A percentile compares a stretch with the other conserved stretches of the same genome.
phyloP scores from a whole-genome alignment of 2,797 vertebrate genomes.

The Sciaenops ocellatus region DNA sequence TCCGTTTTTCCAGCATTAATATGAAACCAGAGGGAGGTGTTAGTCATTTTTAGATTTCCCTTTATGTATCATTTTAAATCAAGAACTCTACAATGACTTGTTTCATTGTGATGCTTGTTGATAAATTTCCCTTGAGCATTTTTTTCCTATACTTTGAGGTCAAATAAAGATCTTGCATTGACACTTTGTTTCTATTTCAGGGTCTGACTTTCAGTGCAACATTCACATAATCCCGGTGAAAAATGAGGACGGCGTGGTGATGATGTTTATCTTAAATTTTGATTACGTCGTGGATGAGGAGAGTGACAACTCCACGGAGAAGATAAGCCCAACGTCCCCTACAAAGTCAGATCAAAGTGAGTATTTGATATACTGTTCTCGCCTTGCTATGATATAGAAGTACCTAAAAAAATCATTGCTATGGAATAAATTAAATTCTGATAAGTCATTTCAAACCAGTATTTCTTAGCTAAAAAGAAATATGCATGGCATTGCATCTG shows the following conservation, averaged over 20 bases:
- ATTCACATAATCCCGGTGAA: constrained; percentile 98
- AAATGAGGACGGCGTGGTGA: constrained; percentile 97
- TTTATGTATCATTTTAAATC: constrained; percentile 24
- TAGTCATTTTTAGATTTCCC: constrained; percentile 16
- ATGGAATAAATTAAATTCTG: not conserved
- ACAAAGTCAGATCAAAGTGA: constrained; percentile 95
- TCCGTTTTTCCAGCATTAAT: constrained; percentile 36
- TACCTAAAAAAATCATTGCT: not conserved
- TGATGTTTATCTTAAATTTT: constrained; percentile 99
- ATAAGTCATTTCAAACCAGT: not conserved
- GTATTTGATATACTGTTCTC: constrained; percentile 67
- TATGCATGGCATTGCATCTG: constrained; percentile 1
- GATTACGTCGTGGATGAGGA: constrained; percentile 92
- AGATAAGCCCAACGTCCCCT: constrained; percentile 91
- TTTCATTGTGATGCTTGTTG: not conserved
- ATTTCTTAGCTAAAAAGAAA: not conserved
- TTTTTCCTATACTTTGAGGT: not conserved
- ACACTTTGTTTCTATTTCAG: constrained; percentile 79
- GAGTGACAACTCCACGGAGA: constrained; percentile 90
- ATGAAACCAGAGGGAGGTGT: constrained; percentile 43
- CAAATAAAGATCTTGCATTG: constrained; percentile 6
- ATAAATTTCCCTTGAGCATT: not conserved
- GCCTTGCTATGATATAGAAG: not conserved
- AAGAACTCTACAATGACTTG: not conserved
- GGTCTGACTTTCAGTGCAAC: constrained; percentile 96